Conservation (phyloP, 2,888 invertebrate species). For the Callinectes sapidus region DNA sequence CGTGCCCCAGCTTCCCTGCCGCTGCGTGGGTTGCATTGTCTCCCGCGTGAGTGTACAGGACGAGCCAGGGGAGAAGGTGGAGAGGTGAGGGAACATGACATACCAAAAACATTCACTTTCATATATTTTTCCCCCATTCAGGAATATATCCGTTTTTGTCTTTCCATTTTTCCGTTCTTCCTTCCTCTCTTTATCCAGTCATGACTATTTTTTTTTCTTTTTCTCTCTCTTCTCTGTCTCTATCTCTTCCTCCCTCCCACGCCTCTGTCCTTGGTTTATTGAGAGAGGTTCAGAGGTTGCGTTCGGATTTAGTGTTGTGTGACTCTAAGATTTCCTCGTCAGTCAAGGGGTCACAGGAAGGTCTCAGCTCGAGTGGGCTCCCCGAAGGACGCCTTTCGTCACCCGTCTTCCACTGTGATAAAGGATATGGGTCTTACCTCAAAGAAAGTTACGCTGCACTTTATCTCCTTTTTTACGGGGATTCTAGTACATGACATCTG, state of each 20-base stretch:
- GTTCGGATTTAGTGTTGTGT: constrained; percentile 5
- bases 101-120: background rate
- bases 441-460: background rate
- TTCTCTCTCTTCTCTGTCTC: background rate
- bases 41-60: background rate
- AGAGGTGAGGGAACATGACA: constrained; percentile 2
- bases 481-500: background rate
- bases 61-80: background rate
- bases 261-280: background rate
- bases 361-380: background rate
- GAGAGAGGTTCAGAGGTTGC: background rate
- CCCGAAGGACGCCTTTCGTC: constrained; percentile 5
- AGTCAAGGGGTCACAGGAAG: constrained; percentile 15
- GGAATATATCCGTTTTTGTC: background rate
- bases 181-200: background rate
- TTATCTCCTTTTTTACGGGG: background rate
- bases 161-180: background rate
- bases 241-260: background rate
- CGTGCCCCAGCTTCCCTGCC: background rate
- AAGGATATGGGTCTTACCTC: background rate
- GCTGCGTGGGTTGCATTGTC: background rate
- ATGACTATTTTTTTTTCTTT: background rate
- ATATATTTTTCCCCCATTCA: background rate
- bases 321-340: constrained; percentile 11
- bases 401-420: background rate